These are phyloP conservation scores for Shinisaurus crocodilurus DNA, from an alignment of 2,113 vertebrate species.

Conservation along the genomic window DNA sequence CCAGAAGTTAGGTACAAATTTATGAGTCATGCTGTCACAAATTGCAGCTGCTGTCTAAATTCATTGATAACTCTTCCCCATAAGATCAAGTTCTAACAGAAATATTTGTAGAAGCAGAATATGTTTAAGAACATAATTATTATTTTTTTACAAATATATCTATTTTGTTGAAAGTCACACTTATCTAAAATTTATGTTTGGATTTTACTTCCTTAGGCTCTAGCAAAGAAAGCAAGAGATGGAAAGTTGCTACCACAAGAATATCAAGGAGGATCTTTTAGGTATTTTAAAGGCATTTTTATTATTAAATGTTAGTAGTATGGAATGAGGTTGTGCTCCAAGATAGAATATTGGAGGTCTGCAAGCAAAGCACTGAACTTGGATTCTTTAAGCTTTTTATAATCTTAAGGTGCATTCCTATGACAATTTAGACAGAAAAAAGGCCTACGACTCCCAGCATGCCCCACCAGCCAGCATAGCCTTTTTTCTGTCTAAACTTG, in stretches of 20 bases:
- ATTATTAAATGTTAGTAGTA: neutral
- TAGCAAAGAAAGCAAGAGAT: constrained; percentile 93
- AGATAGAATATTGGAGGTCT: neutral
- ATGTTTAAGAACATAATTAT: neutral
- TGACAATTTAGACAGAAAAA: too few species aligned
- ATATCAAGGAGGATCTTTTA: constrained; percentile 96
- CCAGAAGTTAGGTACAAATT: neutral
- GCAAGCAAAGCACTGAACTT: neutral
- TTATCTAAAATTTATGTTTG: constrained; percentile 10
- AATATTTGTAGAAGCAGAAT: neutral
- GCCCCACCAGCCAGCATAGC: too few species aligned
- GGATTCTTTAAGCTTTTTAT: neutral
- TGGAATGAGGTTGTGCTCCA: neutral
- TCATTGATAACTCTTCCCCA: neutral
- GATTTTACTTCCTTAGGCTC: constrained; percentile 71
- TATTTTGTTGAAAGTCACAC: neutral
- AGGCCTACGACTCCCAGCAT: too few species aligned
- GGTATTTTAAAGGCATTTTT: constrained; percentile 75
- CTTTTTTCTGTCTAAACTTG: too few species aligned
- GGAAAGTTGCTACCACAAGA: constrained; percentile 95
- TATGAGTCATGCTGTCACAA: neutral
- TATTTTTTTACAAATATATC: too few species aligned
- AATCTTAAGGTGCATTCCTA: neutral
- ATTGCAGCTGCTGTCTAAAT: neutral
- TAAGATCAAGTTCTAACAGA: neutral